Conservation (phyloP, 1,140 invertebrate species). For the Thaumatotibia leucotreta region DNA sequence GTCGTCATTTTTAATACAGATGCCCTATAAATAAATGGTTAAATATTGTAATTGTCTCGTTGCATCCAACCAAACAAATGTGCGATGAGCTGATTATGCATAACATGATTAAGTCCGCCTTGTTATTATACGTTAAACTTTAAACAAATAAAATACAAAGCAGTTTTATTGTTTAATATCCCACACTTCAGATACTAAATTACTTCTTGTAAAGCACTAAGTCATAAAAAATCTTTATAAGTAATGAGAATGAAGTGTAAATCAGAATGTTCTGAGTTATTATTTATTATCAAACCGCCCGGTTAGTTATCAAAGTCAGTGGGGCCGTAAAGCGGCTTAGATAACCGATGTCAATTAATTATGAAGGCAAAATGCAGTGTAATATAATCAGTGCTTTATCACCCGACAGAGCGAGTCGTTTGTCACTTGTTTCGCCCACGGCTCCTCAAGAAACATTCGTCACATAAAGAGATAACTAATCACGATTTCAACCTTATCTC, state of each 20-base stretch:
- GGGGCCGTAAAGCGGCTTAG: slow-evolving; percentile 42
- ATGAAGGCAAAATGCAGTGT: slow-evolving; percentile 69
- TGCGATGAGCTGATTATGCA: too few species aligned
- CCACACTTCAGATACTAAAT: too few species aligned
- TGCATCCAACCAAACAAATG: too few species aligned
- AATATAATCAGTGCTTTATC: slow-evolving; percentile 75
- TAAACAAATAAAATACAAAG: too few species aligned
- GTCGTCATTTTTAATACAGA: too few species aligned
- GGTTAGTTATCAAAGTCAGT: slow-evolving; percentile 44
- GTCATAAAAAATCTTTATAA: neutral
- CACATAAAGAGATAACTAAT: slow-evolving; percentile 32
- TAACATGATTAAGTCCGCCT: too few species aligned
- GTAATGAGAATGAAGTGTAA: too few species aligned
- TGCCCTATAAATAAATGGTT: too few species aligned
- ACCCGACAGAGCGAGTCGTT: slow-evolving; percentile 67
- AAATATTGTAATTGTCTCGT: too few species aligned
- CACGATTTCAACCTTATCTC: slow-evolving; percentile 40
- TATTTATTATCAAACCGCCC: slow-evolving; percentile 30
- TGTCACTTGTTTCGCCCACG: slow-evolving; percentile 69
- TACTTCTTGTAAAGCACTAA: neutral
- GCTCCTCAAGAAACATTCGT: slow-evolving; percentile 57
- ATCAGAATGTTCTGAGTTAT: too few species aligned
- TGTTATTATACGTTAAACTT: too few species aligned
- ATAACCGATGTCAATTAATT: slow-evolving; percentile 68
- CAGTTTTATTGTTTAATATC: too few species aligned